Percentiles rank a stretch among this genome's conserved stretches.
These are phyloP conservation scores for Caranx ignobilis DNA, from an alignment of 2,113 vertebrate species.

Conservation along the genomic window DNA sequence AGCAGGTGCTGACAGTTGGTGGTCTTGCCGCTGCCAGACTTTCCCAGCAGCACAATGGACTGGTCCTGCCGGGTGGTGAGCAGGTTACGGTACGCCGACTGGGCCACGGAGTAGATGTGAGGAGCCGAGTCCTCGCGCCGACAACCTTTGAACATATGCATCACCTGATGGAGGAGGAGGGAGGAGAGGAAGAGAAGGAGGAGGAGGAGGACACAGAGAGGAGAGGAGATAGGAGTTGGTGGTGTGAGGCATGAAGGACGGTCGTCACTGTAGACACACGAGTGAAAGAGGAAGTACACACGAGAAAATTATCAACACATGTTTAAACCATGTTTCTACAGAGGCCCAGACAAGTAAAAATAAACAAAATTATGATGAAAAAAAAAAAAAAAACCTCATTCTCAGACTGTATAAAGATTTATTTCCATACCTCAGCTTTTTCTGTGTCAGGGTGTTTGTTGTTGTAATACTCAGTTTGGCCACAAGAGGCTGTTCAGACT, in stretches of 20 bases:
- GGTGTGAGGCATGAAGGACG: background rate
- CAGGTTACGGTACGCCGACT: conserved; percentile 92
- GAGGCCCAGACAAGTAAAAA: no score
- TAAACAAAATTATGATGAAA: no score
- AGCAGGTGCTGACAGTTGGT: conserved; percentile 96
- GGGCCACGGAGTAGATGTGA: conserved; percentile 94
- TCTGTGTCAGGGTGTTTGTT: no score
- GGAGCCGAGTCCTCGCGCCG: conserved; percentile 93
- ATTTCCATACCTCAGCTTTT: no score
- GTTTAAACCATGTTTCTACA: no score
- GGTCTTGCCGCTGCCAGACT: conserved; percentile 95
- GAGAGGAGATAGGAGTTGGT: background rate
- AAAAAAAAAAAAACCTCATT: no score
- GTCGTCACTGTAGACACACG: no score
- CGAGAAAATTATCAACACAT: no score
- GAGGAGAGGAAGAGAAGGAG: background rate
- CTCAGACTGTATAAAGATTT: no score
- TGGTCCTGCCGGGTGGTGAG: conserved; percentile 97
- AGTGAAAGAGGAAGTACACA: no score
- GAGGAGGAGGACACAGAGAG: background rate
- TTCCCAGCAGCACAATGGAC: conserved; percentile 91
- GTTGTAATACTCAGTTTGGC: no score
- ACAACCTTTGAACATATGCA: conserved; percentile 99
- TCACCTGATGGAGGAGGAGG: conserved; percentile 84
- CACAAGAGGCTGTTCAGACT: no score